Conservation (phyloP, 2,797 vertebrate genomes). For the Zonotrichia albicollis region DNA sequence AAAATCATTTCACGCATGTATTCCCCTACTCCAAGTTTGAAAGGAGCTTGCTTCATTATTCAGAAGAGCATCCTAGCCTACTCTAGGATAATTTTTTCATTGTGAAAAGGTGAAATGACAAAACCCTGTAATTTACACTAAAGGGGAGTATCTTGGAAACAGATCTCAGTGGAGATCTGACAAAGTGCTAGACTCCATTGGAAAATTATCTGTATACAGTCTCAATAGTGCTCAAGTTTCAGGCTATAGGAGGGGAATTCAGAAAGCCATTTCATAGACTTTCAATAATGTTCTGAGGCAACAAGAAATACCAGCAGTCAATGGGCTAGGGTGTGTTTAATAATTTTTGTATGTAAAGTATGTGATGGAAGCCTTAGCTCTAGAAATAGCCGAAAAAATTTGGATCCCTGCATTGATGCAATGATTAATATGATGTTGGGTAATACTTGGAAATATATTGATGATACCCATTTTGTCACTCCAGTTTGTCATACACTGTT, state of each 20-base stretch:
- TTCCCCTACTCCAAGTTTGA: not conserved
- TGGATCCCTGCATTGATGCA: not conserved
- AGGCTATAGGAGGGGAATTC: not conserved
- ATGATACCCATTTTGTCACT: not conserved
- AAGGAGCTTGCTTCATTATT: not conserved
- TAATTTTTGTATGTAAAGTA: not conserved
- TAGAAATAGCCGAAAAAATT: not conserved
- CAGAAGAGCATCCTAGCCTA: not conserved
- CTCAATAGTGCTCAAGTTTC: not conserved
- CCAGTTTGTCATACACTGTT: not conserved
- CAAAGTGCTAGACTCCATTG: not conserved
- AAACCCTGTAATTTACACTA: not conserved
- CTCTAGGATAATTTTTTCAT: not conserved
- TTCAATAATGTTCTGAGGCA: not conserved
- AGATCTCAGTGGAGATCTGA: not conserved
- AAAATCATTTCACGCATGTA: not conserved
- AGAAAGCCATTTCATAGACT: not conserved
- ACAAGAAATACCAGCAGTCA: not conserved
- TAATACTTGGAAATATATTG: not conserved
- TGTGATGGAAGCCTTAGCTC: not conserved
- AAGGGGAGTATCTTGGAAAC: not conserved
- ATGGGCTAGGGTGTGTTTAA: not conserved
- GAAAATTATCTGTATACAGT: not conserved
- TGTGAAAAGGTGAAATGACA: conserved; percentile 29
- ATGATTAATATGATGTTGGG: not conserved